phyloP scores from a whole-genome alignment of 1,140 invertebrate genomes.

The Sinonovacula constricta region DNA sequence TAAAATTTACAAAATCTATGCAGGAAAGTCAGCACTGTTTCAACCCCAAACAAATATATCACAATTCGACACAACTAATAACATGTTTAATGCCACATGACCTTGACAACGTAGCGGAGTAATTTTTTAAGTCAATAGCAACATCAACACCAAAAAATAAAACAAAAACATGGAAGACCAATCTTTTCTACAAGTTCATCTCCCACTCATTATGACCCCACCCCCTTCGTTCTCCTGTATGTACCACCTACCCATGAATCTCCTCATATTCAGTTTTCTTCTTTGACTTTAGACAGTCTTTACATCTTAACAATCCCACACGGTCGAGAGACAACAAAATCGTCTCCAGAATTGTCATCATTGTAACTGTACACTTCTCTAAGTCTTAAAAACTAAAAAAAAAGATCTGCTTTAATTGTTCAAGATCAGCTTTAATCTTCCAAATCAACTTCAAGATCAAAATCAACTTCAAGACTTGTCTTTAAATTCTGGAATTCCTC shows the following conservation, averaged over 20 bases:
- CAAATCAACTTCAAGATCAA: too few relatives aligned
- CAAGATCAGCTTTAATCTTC: too few relatives aligned
- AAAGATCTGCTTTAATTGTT: too few relatives aligned
- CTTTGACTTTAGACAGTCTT: background rate
- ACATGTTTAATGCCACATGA: background rate
- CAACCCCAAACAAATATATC: too few relatives aligned
- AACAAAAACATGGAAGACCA: too few relatives aligned
- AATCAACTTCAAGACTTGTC: too few relatives aligned
- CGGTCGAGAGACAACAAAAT: background rate
- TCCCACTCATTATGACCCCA: background rate
- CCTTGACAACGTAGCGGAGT: background rate
- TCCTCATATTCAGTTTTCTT: background rate
- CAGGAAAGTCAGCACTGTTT: too few relatives aligned
- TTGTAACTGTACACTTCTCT: too few relatives aligned
- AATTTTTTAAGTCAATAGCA: background rate
- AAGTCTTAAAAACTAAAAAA: too few relatives aligned
- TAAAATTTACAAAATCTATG: too few relatives aligned
- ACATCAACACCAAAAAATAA: background rate
- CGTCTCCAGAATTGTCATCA: background rate
- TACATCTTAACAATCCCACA: background rate
- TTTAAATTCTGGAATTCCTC: too few relatives aligned
- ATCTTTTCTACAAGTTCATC: too few relatives aligned
- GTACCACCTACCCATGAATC: background rate
- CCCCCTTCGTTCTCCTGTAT: background rate
- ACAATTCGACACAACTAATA: background rate